Evolutionary conservation across 2,797 vertebrate genomes (phyloP).

Genomic region (Sitta carolinensis): DNA sequence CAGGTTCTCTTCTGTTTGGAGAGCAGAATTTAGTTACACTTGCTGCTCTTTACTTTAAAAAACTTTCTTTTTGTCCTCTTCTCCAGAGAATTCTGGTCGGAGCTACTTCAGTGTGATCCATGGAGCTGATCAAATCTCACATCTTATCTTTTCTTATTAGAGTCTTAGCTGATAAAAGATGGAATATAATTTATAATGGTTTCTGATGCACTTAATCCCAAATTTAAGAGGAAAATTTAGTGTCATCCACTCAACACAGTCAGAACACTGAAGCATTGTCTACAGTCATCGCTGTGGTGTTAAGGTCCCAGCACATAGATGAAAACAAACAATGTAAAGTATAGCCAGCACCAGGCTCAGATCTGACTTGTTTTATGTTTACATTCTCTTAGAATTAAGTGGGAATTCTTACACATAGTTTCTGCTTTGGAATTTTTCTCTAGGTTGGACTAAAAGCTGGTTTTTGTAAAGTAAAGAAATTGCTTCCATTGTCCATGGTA

Average conservation of each 20-base stretch:
- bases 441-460: background rate
- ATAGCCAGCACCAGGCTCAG: background rate
- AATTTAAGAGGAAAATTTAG: background rate
- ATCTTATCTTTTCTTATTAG: background rate
- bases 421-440: background rate
- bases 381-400: background rate
- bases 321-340: background rate
- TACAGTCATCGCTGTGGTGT: background rate
- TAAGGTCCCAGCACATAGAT: background rate
- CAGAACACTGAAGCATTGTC: background rate
- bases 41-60: background rate
- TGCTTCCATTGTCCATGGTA: background rate
- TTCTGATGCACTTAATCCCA: background rate
- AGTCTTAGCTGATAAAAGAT: background rate
- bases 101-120: background rate
- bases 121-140: background rate
- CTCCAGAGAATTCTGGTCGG: background rate
- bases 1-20: background rate
- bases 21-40: background rate
- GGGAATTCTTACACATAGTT: background rate
- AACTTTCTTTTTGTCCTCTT: background rate
- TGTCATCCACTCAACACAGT: background rate
- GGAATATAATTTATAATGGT: background rate
- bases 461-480: background rate
- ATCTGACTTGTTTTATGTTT: background rate